Conservation (phyloP, 2,888 invertebrate genomes). For the Nineta flava region DNA sequence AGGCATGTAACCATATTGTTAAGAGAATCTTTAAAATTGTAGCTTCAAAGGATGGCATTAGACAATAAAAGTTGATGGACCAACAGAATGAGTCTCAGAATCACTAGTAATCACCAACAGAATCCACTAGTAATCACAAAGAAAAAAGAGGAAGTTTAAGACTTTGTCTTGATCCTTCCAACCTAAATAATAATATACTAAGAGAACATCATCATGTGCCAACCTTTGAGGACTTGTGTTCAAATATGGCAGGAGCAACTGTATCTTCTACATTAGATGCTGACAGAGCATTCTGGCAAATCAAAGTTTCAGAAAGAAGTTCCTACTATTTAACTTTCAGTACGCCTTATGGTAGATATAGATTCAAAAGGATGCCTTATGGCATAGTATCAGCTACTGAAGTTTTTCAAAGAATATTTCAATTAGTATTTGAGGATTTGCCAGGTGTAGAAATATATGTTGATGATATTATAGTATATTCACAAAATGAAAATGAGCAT, state of each 20-base stretch:
- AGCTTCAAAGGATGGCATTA: too few relatives aligned
- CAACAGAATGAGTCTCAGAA: neutral
- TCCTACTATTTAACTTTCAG: neutral
- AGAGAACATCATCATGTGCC: neutral
- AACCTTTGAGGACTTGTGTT: neutral
- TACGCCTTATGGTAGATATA: neutral
- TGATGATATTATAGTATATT: neutral
- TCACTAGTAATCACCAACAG: too few relatives aligned
- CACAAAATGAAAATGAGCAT: neutral
- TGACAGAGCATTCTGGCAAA: neutral
- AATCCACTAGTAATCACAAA: neutral
- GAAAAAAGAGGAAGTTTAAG: neutral
- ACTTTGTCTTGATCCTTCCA: neutral
- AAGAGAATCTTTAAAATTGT: too few relatives aligned
- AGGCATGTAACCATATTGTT: too few relatives aligned
- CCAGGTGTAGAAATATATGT: neutral
- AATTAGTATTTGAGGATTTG: neutral
- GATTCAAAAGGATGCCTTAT: neutral
- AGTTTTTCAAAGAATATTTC: neutral
- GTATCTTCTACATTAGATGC: neutral
- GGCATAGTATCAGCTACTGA: neutral
- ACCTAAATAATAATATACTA: neutral
- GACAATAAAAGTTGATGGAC: neutral
- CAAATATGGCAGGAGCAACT: neutral
- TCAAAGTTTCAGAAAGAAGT: neutral